These are phyloP conservation scores for Oreamnos americanus DNA, from an alignment of 2,113 vertebrate species.

Conservation along the genomic window DNA sequence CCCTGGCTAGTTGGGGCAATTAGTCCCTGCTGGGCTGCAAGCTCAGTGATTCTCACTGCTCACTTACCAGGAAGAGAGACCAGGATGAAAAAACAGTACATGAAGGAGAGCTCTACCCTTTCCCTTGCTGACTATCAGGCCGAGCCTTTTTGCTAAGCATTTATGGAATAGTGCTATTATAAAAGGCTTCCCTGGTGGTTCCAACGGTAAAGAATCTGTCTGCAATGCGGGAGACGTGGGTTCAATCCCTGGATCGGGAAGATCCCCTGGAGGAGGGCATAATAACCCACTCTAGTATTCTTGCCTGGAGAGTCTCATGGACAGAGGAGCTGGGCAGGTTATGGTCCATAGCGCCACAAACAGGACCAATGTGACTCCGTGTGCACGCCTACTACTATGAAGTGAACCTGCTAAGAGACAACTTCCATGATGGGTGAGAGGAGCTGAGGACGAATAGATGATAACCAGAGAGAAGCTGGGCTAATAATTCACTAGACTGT, in stretches of 20 bases:
- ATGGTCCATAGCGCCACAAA: background rate
- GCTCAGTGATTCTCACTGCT: conserved; percentile 49
- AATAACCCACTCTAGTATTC: background rate
- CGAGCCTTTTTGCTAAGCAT: background rate
- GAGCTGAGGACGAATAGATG: background rate
- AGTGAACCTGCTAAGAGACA: background rate
- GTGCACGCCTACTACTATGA: background rate
- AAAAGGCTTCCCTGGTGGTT: background rate
- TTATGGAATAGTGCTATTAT: background rate
- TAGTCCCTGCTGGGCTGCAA: conserved; percentile 61
- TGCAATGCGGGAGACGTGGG: background rate
- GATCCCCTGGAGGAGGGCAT: background rate
- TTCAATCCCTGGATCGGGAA: background rate
- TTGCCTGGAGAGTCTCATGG: background rate
- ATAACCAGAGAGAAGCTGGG: background rate
- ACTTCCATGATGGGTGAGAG: background rate
- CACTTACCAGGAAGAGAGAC: conserved; percentile 42
- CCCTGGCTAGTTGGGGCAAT: conserved; percentile 45
- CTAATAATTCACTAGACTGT: background rate
- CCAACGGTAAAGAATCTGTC: background rate
- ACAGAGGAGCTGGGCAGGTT: background rate
- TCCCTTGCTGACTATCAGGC: background rate
- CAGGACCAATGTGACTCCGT: background rate
- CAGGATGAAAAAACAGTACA: background rate
- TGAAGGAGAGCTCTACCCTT: background rate